Conservation (phyloP, 1,140 invertebrate species). For the Macrobrachium rosenbergii region DNA sequence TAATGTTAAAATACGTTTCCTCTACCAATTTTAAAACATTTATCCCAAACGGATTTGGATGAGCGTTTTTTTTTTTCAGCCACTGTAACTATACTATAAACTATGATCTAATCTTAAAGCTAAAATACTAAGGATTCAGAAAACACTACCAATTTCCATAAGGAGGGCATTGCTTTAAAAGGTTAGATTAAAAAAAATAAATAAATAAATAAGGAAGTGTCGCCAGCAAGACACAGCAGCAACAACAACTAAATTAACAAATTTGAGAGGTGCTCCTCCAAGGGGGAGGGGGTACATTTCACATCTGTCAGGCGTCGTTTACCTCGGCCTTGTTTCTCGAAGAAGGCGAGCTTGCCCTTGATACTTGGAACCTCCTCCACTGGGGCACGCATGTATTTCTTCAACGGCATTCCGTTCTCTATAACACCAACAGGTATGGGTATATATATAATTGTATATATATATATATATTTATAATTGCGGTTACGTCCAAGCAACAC, state of each 20-base stretch:
- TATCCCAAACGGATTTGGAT: too few relatives aligned
- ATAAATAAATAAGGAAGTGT: neutral
- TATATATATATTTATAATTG: slow-evolving; percentile 10
- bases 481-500: too few relatives aligned
- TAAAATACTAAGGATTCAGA: too few relatives aligned
- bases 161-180: too few relatives aligned
- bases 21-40: too few relatives aligned
- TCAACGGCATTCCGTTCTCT: slow-evolving; percentile 34
- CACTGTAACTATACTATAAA: too few relatives aligned
- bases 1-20: too few relatives aligned
- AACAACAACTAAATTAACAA: neutral
- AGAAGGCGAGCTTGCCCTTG: slow-evolving; percentile 57
- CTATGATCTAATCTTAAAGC: too few relatives aligned
- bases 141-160: too few relatives aligned
- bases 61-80: too few relatives aligned
- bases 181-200: neutral
- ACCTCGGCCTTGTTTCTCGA: slow-evolving; percentile 57
- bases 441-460: slow-evolving; percentile 17
- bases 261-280: neutral
- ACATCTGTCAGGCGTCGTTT: neutral
- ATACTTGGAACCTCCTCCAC: slow-evolving; percentile 57
- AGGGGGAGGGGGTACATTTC: neutral
- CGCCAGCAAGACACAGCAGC: neutral
- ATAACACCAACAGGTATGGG: neutral
- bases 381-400: slow-evolving; percentile 57